Base-by-base conservation (phyloP, 2,888 invertebrate species). In the Drosophila prolongata region DNA sequence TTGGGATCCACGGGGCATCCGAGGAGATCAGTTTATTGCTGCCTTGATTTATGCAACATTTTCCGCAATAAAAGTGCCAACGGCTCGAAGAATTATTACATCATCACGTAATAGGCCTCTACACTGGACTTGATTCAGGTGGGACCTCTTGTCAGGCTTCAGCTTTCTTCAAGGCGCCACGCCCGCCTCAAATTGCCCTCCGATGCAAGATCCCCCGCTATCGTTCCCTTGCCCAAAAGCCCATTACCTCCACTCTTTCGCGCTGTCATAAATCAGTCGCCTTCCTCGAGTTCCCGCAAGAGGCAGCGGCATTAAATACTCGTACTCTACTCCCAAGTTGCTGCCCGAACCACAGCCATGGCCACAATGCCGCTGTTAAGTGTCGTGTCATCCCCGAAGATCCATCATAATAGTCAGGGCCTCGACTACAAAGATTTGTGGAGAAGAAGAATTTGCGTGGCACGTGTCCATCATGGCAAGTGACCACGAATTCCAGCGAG, bases 21-120 rank as follows among this genome's bases (percentile, higher is more conserved):
- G 52, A 43, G 13, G 27, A 27, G 55, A 59, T 59, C 66, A 69
- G 60, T 87, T 87, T 85, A 85, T 79, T 84, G 85, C 87, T 76
- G 79, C 84, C 86, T 87, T 85, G 87, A 85, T 87, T 85, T 85
- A 87, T 85, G 86, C 85, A 87, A 87, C 87, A 85, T 87, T 82
- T 85, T 82, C 79, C 80, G 77, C 88, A 87, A 85, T 87, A 82
- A 85, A 85, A 85, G 76, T 87, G 88, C 86, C 85, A 85, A 75
- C 76, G 79, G 80, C 78, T 76, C 68, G 53, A 86, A 87, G 88
- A 85, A 87, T 85, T 85, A 85, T 85, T 85, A 87, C 88, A 87
- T 85, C 84, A 85, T 87, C 86, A 87, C 80, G 74, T 84, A 87
- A 87, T 85, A 73, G 87, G 78, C 71, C 73, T 57, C 44, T 27